These are phyloP conservation scores for Geotrypetes seraphini DNA, from an alignment of 2,797 vertebrate species.

Conservation along the genomic window DNA sequence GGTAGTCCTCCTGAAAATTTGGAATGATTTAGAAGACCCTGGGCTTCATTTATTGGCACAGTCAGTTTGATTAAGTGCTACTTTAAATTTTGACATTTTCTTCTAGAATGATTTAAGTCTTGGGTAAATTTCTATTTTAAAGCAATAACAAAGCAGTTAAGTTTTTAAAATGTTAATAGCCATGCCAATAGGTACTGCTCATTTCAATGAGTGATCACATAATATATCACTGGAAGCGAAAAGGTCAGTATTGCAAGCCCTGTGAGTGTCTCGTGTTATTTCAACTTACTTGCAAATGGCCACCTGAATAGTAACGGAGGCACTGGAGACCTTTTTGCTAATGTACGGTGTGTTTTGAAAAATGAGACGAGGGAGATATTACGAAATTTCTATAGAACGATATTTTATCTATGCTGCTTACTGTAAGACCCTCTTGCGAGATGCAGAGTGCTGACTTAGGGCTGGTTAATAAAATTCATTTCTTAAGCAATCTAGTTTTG, in stretches of 20 bases:
- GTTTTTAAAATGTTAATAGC: constrained; percentile 47
- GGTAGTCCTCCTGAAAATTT: no score
- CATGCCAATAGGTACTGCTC: constrained; percentile 36
- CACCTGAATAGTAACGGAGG: constrained; percentile 56
- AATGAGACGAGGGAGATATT: constrained; percentile 43
- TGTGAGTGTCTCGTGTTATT: constrained; percentile 47
- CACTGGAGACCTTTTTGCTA: constrained; percentile 54
- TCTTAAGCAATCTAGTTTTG: no score
- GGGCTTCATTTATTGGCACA: no score
- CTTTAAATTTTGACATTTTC: no score
- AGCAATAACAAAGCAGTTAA: constrained; percentile 42
- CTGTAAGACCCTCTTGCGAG: no score
- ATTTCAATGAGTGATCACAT: constrained; percentile 52
- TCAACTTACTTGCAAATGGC: constrained; percentile 45
- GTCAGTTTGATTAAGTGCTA: no score
- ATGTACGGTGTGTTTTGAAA: constrained; percentile 43
- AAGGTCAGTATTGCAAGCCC: constrained; percentile 44
- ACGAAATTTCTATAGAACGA: constrained; percentile 40
- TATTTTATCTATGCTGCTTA: no score
- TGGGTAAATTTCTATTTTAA: constrained; percentile 24
- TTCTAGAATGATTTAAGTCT: no score
- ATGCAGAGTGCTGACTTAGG: no score
- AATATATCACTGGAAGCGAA: constrained; percentile 46
- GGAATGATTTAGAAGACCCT: no score
- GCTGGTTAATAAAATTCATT: no score